Evolutionary conservation across 2,888 invertebrate species (phyloP), one percentile per base, ranked within the genome.

Genomic region (Oasisia sp.): DNA sequence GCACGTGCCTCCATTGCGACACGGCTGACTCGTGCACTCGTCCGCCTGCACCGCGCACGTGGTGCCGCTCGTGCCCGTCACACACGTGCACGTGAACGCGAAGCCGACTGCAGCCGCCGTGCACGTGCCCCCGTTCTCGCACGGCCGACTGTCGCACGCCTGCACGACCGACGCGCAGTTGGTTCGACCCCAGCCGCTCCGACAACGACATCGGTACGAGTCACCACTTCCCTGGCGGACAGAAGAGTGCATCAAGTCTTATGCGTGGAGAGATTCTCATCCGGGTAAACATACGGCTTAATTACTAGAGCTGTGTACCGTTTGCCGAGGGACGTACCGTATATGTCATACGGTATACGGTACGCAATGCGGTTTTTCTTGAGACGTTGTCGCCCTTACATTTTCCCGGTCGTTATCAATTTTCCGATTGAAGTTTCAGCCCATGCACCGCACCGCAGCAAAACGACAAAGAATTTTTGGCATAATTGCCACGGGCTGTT

Each of bases 1-100:
- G 90, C 90, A 90, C 32, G 90, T 90, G 90, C 90, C 90, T 38
- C 90, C 90, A 32, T 90, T 90, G 19, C 90, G 90, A 32, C 90
- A 90, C 38, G 90, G 90, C 7, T 90, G 38, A n/a, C 90, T 90
- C 27, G 90, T 27, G 32, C 90, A 90, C 38, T 44, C 38, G 90
- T 90, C 27, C 90, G 44, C 32, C 38, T 90, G 90, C 19, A 27
- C 44, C 27, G 44, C 91, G 50, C 91, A 91, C 56, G 44, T 38
- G 27, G 27, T 50, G 44, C 56, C 56, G 91, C 56, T 91, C 91
- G 56, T 44, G 91, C 91, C 44, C 38, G 91, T 44, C 32, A 11
- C n/a, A 32, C 56, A 50, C 45, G 56, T n/a, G 45, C 44, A 56
- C 45, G 45, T 50, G 90, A 5, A 32, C 38, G 32, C 7, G 38